Evolutionary conservation across 2,113 vertebrate genomes (phyloP).

Genomic region (Okapia johnstoni): DNA sequence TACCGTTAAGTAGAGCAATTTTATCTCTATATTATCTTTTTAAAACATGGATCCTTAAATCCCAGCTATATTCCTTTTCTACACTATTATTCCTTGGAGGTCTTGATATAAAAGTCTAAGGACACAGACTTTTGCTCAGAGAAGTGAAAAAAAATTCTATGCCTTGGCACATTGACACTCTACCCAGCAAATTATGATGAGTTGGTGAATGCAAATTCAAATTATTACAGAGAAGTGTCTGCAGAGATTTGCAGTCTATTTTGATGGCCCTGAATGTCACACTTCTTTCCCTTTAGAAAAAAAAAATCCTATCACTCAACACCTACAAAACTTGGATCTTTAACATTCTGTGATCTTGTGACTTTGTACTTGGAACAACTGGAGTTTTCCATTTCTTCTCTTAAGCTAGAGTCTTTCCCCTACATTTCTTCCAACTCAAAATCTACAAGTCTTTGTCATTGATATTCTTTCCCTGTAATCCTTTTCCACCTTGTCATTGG

Average conservation of each 20-base stretch:
- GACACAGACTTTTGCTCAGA: background rate
- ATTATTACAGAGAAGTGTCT: background rate
- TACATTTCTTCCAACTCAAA: slow-evolving; percentile 9
- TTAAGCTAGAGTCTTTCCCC: background rate
- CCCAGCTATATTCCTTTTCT: background rate
- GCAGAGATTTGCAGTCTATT: slow-evolving; percentile 17
- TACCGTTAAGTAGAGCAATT: background rate
- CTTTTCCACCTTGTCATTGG: background rate
- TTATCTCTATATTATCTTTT: background rate
- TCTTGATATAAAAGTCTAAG: slow-evolving; percentile 18
- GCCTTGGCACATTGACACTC: background rate
- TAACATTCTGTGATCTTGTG: slow-evolving; percentile 1
- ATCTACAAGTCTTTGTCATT: background rate
- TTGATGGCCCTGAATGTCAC: background rate
- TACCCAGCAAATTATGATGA: background rate
- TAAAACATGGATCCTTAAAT: background rate
- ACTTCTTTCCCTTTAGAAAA: slow-evolving; percentile 7
- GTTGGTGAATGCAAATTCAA: slow-evolving; percentile 15
- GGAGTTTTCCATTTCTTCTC: slow-evolving; percentile 30
- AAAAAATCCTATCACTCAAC: background rate
- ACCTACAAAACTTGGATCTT: slow-evolving; percentile 35
- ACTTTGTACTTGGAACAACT: background rate
- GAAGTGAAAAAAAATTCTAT: background rate
- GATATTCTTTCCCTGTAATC: background rate
- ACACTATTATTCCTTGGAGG: background rate